phyloP scores from a whole-genome alignment of 2,113 vertebrate species.

The Carassius carassius region DNA sequence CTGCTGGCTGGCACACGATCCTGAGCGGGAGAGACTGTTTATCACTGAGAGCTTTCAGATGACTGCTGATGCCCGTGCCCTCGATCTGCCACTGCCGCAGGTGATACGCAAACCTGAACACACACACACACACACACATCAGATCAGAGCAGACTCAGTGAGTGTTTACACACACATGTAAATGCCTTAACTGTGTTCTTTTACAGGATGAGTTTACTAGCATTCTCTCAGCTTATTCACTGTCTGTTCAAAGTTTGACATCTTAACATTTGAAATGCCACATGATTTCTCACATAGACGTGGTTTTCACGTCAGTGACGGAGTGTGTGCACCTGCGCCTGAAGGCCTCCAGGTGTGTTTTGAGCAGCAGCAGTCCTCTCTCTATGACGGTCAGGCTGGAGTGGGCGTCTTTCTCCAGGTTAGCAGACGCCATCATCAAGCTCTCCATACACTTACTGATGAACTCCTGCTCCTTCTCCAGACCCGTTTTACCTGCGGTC shows the following conservation, averaged over 20 bases:
- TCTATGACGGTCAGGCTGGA: constrained; percentile 96
- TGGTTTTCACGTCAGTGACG: not conserved
- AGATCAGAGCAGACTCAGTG: too few species aligned
- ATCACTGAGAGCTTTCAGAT: constrained; percentile 96
- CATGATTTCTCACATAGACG: not conserved
- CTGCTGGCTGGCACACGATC: constrained; percentile 97
- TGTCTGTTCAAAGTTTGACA: not conserved
- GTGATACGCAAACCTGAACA: constrained; percentile 93
- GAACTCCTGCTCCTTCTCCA: constrained; percentile 99
- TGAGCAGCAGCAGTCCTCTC: constrained; percentile 96
- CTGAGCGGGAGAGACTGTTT: constrained; percentile 94
- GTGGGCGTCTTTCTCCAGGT: constrained; percentile 91
- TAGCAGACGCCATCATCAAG: constrained; percentile 94
- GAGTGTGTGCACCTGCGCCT: constrained; percentile 83
- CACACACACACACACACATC: not conserved
- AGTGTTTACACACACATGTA: too few species aligned
- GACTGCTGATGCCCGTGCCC: constrained; percentile 97
- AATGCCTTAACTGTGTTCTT: too few species aligned
- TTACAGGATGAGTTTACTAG: too few species aligned
- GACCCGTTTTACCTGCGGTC: constrained; percentile 89
- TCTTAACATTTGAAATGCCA: not conserved
- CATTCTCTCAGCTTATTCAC: too few species aligned
- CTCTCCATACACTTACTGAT: constrained; percentile 99
- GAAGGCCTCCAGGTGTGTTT: constrained; percentile 98
- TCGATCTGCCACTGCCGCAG: constrained; percentile 99